Percentiles rank a stretch among this genome's conserved stretches.
These are phyloP conservation scores for Eupithecia centaureata DNA, from an alignment of 2,888 invertebrate species.

Conservation along the genomic window DNA sequence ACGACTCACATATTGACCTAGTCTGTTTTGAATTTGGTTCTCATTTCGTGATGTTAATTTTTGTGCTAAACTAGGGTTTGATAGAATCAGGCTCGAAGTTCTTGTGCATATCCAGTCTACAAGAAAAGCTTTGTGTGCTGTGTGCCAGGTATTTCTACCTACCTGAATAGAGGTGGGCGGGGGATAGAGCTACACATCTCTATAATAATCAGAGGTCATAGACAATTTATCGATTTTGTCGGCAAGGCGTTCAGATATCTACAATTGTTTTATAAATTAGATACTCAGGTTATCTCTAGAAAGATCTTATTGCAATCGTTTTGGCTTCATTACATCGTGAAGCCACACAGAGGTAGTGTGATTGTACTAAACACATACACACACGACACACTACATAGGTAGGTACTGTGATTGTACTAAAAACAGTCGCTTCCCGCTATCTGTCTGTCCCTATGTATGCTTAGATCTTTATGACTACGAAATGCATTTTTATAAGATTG, in stretches of 20 bases:
- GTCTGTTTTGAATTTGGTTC: slow-evolving; percentile 3
- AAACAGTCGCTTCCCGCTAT: too few relatives aligned
- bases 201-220: background rate
- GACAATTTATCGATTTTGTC: background rate
- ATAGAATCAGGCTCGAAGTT: background rate
- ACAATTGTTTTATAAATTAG: background rate
- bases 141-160: background rate
- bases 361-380: too few relatives aligned
- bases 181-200: background rate
- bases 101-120: too few relatives aligned
- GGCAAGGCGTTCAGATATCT: background rate
- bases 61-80: background rate
- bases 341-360: background rate
- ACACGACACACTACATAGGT: background rate
- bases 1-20: background rate
- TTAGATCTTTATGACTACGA: too few relatives aligned
- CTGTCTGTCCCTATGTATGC: too few relatives aligned
- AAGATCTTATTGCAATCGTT: background rate
- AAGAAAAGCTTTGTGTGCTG: too few relatives aligned
- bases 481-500: too few relatives aligned
- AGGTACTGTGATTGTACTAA: too few relatives aligned
- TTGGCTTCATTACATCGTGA: background rate
- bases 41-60: background rate
- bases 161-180: background rate
- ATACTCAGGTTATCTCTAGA: background rate